Evolutionary conservation across 2,797 vertebrate species (phyloP), one percentile per base, ranked within the genome.

Genomic region (Setipinna tenuifilis): DNA sequence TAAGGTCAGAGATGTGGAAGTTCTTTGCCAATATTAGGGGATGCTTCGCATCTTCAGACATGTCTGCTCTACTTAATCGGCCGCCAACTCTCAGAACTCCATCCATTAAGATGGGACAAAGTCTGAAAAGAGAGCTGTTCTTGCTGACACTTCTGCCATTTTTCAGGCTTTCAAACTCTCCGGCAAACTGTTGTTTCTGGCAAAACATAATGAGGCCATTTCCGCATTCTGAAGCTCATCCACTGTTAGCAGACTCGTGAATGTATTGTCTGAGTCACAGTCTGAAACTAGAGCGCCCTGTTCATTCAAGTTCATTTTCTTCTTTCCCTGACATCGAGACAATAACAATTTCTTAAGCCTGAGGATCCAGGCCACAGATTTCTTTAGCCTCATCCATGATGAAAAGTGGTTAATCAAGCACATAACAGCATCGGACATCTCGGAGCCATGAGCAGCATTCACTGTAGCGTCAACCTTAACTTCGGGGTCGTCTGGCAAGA

Each of bases 351-450:
- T 82, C 44, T 82, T 48, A n/a, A 82, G 54, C 23, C 81, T 1
- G n/a, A 82, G 25, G 81, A 82, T 82, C 81, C 81, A 82, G 44
- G 44, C 81, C 81, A 82, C 5, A 19, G 54, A 44, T 50, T 50
- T 82, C 14, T 82, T 82, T 4, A 82, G 81, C 46, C 54, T 5
- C 46, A 11, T 82, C 81, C 81, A 82, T 23, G 71, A 83, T n/a
- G 82, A 59, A 25, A 59, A 16, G 59, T 58, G 25, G 35, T 61
- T 54, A 16, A 2, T 83, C 54, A 59, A 59, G n/a, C 54, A 48
- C 28, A 57, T n/a, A 2, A 44, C 19, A n/a, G 16, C 23, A 6
- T n/a, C 59, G 6, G 2, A 68, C 41, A 25, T 44, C 62, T 84
- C 25, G 14, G 25, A 7, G 35, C 19, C 35, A 65, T 48, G 46